phyloP scores from a whole-genome alignment of 2,888 invertebrate genomes.

The Alcis repandata region DNA sequence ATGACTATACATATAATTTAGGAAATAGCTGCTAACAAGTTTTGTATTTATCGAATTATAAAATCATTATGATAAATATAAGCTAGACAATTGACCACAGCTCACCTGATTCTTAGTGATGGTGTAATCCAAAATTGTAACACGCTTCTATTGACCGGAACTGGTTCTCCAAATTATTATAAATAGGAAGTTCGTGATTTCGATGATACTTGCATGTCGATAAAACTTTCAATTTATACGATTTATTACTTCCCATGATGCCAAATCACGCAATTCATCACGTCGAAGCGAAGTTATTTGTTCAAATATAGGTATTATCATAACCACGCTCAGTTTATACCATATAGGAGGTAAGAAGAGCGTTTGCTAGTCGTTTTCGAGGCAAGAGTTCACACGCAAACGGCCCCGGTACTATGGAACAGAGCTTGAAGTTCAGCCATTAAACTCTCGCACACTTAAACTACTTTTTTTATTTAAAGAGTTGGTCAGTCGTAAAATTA shows the following conservation, averaged over 20 bases:
- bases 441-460: not conserved
- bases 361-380: slow-evolving; percentile 32
- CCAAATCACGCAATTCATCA: slow-evolving; percentile 31
- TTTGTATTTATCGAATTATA: too few species aligned
- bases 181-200: not conserved
- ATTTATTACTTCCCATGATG: slow-evolving; percentile 16
- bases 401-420: slow-evolving; percentile 52
- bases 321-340: slow-evolving; percentile 46
- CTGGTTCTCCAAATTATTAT: too few species aligned
- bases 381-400: slow-evolving; percentile 66
- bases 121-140: too few species aligned
- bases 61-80: too few species aligned
- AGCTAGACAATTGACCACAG: too few species aligned
- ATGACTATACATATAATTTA: too few species aligned
- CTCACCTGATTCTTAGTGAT: too few species aligned
- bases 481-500: too few species aligned
- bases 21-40: too few species aligned
- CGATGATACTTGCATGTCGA: not conserved
- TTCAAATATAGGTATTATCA: slow-evolving; percentile 45
- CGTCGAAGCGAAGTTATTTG: slow-evolving; percentile 35
- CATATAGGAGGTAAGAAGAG: slow-evolving; percentile 43
- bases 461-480: not conserved
- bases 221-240: not conserved
- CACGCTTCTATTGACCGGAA: too few species aligned
- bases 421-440: slow-evolving; percentile 13